A percentile compares a stretch with the other conserved stretches of the same genome.
These are phyloP conservation scores for Parnassius orleans DNA, from an alignment of 2,888 invertebrate species.

Conservation along the genomic window DNA sequence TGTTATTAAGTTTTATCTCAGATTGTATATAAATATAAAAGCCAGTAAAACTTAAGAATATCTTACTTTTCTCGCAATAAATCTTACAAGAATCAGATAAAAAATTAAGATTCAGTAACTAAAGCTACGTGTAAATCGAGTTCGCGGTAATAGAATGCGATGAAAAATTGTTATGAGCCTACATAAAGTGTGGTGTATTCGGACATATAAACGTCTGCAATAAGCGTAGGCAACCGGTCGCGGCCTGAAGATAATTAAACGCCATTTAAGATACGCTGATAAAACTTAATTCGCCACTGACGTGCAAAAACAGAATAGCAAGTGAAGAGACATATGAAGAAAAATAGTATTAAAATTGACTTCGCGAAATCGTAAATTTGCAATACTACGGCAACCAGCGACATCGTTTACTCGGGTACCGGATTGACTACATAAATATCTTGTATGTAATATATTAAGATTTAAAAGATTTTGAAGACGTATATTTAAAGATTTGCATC, in stretches of 20 bases:
- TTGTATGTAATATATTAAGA: too few relatives aligned
- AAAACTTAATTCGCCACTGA: slow-evolving; percentile 38
- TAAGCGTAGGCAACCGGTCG: slow-evolving; percentile 31
- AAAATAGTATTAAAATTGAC: slow-evolving; percentile 29
- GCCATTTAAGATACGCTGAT: slow-evolving; percentile 44
- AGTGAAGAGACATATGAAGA: slow-evolving; percentile 25
- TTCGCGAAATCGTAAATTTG: slow-evolving; percentile 15
- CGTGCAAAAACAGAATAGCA: slow-evolving; percentile 28
- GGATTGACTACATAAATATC: not conserved
- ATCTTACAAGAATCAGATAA: not conserved
- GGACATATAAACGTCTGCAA: slow-evolving; percentile 36
- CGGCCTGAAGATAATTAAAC: slow-evolving; percentile 39
- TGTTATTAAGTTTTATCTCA: too few relatives aligned
- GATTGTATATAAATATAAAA: too few relatives aligned
- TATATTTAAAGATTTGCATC: not conserved
- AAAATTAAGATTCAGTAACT: slow-evolving; percentile 13
- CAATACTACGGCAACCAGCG: not conserved
- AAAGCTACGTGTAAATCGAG: not conserved
- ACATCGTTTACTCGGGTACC: not conserved
- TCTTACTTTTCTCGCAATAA: too few relatives aligned
- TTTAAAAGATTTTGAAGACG: too few relatives aligned
- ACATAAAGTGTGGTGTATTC: slow-evolving; percentile 34
- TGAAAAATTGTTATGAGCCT: slow-evolving; percentile 37
- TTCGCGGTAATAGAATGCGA: slow-evolving; percentile 34
- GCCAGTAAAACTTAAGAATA: too few relatives aligned